A percentile compares a stretch with the other conserved stretches of the same genome.
Conservation (phyloP, 2,797 vertebrate genomes). For the Dryobates pubescens region DNA sequence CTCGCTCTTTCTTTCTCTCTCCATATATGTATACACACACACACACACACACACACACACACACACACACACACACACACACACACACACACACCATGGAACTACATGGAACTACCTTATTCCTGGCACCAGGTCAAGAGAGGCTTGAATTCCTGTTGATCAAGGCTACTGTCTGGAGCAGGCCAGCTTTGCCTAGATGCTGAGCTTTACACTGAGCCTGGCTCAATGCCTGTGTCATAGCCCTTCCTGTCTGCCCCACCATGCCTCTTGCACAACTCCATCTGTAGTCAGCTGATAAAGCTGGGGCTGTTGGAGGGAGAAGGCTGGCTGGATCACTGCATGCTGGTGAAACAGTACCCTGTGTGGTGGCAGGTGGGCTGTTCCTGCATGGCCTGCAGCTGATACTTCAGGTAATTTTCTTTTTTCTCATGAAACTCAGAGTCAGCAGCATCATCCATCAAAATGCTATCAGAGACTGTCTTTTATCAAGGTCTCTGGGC, state of each 20-base stretch:
- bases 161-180: not conserved
- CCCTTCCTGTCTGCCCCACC: not conserved
- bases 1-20: too few relatives aligned
- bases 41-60: fast-evolving
- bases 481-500: not conserved
- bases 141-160: not conserved
- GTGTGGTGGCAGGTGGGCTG: not conserved
- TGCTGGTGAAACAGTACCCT: not conserved
- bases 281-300: not conserved
- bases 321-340: fast-evolving
- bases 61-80: not conserved
- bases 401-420: not conserved
- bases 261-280: not conserved
- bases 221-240: fast-evolving
- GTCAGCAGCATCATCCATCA: not conserved
- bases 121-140: not conserved
- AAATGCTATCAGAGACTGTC: not conserved
- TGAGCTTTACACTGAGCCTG: not conserved
- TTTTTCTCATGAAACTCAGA: not conserved
- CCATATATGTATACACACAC: not conserved
- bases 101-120: not conserved
- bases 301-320: not conserved
- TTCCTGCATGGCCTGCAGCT: not conserved
- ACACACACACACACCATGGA: not conserved
- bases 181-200: not conserved